phyloP scores from a whole-genome alignment of 2,888 invertebrate genomes.

The Scrobipalpa costella region DNA sequence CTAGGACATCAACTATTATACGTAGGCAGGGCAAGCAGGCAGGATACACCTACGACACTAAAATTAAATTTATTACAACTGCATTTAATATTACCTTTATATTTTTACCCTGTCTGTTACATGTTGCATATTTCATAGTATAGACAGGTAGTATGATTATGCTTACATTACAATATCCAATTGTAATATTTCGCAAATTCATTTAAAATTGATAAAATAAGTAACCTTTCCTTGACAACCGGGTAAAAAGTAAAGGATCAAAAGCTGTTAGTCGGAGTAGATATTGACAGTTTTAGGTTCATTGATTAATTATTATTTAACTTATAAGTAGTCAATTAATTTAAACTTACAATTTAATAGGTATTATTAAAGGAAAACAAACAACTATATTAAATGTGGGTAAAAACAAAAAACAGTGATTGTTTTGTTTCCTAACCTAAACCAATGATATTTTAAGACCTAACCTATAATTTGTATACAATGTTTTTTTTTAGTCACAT shows the following conservation, averaged over 20 bases:
- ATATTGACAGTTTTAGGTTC: not conserved
- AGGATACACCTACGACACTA: constrained; percentile 14
- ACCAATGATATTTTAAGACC: no score
- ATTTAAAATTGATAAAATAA: no score
- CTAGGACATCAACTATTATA: constrained; percentile 18
- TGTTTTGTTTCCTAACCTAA: constrained; percentile 9
- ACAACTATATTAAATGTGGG: not conserved
- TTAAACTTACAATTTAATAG: not conserved
- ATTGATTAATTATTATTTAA: no score
- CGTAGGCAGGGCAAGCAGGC: constrained; percentile 10
- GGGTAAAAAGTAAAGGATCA: not conserved
- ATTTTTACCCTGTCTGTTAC: no score
- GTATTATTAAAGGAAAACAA: not conserved
- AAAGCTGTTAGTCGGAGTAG: not conserved
- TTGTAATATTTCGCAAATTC: no score
- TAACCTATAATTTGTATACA: constrained; percentile 3
- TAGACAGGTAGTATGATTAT: no score
- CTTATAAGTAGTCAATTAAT: not conserved
- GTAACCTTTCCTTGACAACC: no score
- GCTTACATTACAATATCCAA: no score
- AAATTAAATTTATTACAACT: not conserved
- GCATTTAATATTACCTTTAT: no score
- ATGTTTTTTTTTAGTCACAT: not conserved
- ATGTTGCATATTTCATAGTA: no score
- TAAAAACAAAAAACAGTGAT: not conserved